Evolutionary conservation across 2,797 vertebrate genomes (phyloP).

Genomic region (Malacoraja senta): DNA sequence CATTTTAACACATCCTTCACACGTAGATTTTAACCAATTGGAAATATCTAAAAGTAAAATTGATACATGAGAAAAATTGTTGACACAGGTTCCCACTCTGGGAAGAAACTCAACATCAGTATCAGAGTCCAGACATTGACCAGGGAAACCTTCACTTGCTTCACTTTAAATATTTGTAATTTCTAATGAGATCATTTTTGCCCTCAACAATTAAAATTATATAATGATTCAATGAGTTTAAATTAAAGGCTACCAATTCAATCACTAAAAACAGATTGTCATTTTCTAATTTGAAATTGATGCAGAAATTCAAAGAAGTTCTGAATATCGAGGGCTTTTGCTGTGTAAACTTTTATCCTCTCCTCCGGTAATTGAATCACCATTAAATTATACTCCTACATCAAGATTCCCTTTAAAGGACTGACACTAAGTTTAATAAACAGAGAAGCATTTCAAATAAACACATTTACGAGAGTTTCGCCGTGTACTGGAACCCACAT

Average conservation of each 20-base stretch:
- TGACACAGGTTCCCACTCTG: background rate
- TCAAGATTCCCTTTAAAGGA: background rate
- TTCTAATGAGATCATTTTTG: background rate
- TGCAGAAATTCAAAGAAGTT: background rate
- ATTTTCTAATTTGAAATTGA: background rate
- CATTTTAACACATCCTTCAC: conserved; percentile 1
- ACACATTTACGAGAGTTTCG: background rate
- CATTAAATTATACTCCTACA: background rate
- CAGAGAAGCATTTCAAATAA: conserved; percentile 1
- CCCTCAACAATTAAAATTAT: background rate
- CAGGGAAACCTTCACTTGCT: background rate
- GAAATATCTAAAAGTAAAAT: background rate
- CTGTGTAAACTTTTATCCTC: background rate
- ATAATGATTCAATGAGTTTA: background rate
- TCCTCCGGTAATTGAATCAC: background rate
- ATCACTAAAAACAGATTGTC: background rate
- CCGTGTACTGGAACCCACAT: background rate
- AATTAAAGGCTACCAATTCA: background rate
- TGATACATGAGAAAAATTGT: no score
- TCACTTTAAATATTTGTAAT: background rate
- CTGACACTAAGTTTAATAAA: background rate
- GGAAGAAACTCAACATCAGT: background rate
- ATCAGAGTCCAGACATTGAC: background rate
- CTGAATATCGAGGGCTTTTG: background rate
- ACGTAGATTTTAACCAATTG: background rate